phyloP scores from a whole-genome alignment of 1,140 invertebrate genomes.

The Whitmania pigra region DNA sequence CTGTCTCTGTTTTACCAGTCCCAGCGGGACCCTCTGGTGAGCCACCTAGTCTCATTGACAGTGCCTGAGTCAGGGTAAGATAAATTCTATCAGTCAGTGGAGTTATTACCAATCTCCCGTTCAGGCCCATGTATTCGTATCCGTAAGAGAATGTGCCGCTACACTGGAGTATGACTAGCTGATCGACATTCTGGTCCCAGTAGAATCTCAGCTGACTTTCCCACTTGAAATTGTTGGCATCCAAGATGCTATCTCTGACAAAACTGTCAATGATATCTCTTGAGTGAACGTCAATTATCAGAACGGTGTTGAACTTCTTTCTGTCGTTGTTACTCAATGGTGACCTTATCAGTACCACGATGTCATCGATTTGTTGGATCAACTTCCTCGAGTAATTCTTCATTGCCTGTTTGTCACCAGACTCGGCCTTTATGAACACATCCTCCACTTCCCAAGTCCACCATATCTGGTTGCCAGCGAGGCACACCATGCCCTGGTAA shows the following conservation, averaged over 20 bases:
- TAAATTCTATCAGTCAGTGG: constrained; percentile 80
- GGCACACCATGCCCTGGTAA: constrained; percentile 73
- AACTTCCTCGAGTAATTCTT: constrained; percentile 68
- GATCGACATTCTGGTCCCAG: constrained; percentile 68
- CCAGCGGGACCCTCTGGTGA: constrained; percentile 56
- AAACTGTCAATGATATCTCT: constrained; percentile 75
- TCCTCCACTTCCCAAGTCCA: constrained; percentile 86
- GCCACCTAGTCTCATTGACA: constrained; percentile 68
- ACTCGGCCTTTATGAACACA: constrained; percentile 57
- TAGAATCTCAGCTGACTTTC: constrained; percentile 81
- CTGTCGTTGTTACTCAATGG: constrained; percentile 64
- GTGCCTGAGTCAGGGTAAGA: constrained; percentile 63
- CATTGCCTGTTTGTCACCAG: constrained; percentile 69
- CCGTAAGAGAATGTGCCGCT: constrained; percentile 74
- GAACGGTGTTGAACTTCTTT: constrained; percentile 69
- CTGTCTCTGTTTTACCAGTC: constrained; percentile 81
- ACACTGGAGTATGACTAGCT: constrained; percentile 67
- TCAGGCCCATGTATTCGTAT: constrained; percentile 88
- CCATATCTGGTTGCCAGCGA: constrained; percentile 76
- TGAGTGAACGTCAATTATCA: constrained; percentile 77
- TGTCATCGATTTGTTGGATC: constrained; percentile 66
- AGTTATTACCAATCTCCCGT: constrained; percentile 77
- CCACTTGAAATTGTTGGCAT: constrained; percentile 74
- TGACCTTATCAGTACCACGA: constrained; percentile 57
- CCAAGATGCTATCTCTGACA: constrained; percentile 66